These are phyloP conservation scores for Picus viridis DNA, from an alignment of 2,797 vertebrate genomes.

Conservation along the genomic window DNA sequence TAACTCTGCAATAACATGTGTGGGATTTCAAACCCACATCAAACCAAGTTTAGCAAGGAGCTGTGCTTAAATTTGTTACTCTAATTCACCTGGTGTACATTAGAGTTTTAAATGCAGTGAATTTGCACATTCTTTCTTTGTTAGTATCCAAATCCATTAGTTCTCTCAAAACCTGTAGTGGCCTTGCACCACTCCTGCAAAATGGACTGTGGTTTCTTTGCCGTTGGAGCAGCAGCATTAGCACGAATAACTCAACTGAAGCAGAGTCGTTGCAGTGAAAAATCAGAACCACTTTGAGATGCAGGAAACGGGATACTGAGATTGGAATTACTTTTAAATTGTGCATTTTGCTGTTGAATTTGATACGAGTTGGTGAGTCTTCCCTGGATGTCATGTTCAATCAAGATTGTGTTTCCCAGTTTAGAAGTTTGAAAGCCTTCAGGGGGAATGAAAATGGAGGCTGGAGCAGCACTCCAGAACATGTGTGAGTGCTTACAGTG, in stretches of 20 bases:
- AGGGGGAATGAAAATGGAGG: neutral
- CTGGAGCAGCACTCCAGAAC: neutral
- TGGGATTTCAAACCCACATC: constrained; percentile 5
- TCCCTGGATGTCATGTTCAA: neutral
- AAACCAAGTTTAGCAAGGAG: neutral
- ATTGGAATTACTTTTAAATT: neutral
- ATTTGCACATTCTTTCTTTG: neutral
- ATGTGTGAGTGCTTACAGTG: neutral
- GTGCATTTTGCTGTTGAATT: neutral
- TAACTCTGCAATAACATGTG: neutral
- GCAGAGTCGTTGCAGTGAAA: neutral
- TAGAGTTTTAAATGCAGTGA: constrained; percentile 14
- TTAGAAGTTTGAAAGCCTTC: neutral
- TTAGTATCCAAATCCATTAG: neutral
- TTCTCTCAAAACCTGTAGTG: neutral
- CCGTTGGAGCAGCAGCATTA: neutral
- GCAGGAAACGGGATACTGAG: neutral
- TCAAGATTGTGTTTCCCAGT: neutral
- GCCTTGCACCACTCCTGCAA: neutral
- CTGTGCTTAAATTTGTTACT: neutral
- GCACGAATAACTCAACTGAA: neutral
- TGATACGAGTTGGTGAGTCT: neutral
- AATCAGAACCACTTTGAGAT: neutral
- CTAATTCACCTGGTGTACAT: neutral
- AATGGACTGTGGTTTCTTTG: neutral